Evolutionary conservation across 2,113 vertebrate genomes (phyloP).

Genomic region (Oreochromis aureus): DNA sequence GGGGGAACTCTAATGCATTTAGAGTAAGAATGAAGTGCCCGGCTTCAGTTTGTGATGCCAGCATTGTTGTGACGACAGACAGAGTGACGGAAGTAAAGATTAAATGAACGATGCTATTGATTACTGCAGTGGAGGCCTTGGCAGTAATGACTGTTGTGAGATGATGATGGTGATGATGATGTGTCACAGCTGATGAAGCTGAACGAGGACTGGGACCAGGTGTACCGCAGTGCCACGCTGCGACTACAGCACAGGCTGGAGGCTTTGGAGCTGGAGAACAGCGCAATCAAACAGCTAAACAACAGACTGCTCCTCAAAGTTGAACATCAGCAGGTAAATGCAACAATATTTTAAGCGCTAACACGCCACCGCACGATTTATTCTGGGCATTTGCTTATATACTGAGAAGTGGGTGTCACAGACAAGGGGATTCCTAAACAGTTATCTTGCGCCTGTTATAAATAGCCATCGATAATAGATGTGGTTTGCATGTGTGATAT

Average conservation of each 20-base stretch:
- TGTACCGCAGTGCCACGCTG: conserved; percentile 70
- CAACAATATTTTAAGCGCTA: not conserved
- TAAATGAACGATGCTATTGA: not conserved
- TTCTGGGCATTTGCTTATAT: not conserved
- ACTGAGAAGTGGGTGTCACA: not conserved
- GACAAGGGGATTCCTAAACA: not conserved
- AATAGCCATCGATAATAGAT: not conserved
- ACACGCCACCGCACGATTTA: not conserved
- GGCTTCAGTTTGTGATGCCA: not conserved
- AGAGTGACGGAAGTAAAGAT: not conserved
- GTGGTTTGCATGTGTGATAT: not conserved
- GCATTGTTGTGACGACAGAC: not conserved
- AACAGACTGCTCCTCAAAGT: conserved; percentile 70
- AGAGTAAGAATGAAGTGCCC: not conserved
- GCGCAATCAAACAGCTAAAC: conserved; percentile 66
- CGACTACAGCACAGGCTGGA: conserved; percentile 69
- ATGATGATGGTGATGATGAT: conserved; percentile 10
- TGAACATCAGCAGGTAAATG: conserved; percentile 75
- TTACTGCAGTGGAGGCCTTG: not conserved
- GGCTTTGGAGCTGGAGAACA: conserved; percentile 64
- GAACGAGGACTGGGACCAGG: conserved; percentile 81
- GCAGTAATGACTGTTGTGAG: not conserved
- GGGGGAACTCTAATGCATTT: not conserved
- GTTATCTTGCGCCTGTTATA: not conserved
- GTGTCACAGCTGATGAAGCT: conserved; percentile 77